Base-by-base conservation (phyloP, 2,797 vertebrate genomes). In the Eleutherodactylus coqui region DNA sequence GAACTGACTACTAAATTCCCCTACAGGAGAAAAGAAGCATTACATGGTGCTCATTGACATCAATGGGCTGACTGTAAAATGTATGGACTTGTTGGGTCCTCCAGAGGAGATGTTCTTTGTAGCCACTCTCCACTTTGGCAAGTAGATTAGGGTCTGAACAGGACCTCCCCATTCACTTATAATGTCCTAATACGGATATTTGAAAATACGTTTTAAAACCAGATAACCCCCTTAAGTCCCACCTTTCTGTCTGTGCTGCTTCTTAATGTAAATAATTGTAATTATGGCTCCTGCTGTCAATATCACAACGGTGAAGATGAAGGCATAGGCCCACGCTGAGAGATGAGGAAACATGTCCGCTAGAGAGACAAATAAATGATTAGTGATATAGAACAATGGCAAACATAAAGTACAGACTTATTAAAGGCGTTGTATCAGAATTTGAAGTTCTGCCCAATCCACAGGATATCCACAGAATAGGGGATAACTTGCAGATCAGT, bases 261-360 rank as follows among this genome's bases (percentile, higher is more conserved):
- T 73, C n/a, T 24, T 8, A 21, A 79, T 29, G 43, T 29, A 13
- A 7, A 34, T 21, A 62, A 51, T 16, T 2, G 32, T 8, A n/a
- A 58, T 1, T 9, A 62, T 19, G 16, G 41, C 64, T 3, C n/a
- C 75, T 13, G 36, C 41, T 11, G 60, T 6, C 36, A 73, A 13
- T 11, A 73, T 16, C 27, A 45, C 1, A 8, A 51, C 1, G 51
- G 7, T 13, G n/a, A 45, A 49, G 49, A 62, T 17, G 34, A 79
- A 87, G 27, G 75, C 86, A 24, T 73, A 87, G 9, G 19, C n/a
- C 80, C 81, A 87, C 0, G 62, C 17, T 4, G 86, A 87, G 11
- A 79, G 21, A 5, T 53, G 80, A n/a, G 86, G 86, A 64, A 87
- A 83, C 36, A 86, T 67, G 49, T 82, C 79, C 36, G 21, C 85